These are phyloP conservation scores for Aphrophora alni DNA, from an alignment of 2,888 invertebrate species.

Conservation along the genomic window DNA sequence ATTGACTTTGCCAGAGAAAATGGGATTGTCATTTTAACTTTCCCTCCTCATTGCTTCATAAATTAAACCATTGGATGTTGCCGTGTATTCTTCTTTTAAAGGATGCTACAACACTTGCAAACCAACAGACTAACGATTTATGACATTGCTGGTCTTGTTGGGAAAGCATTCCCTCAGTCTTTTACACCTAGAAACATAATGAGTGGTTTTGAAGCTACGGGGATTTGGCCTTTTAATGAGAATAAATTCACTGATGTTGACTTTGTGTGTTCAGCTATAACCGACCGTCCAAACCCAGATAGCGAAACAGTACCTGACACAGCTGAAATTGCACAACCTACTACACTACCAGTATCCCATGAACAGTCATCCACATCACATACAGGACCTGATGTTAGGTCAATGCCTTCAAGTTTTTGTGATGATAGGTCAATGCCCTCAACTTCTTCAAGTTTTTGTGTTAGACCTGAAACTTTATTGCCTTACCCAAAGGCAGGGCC, in stretches of 20 bases:
- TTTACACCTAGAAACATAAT: constrained; percentile 51
- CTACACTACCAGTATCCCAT: neutral
- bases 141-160: constrained; percentile 52
- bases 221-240: constrained; percentile 44
- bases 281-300: constrained; percentile 2
- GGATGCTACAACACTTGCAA: constrained; percentile 44
- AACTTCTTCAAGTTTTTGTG: constrained; percentile 9
- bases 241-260: constrained; percentile 17
- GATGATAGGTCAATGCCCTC: neutral
- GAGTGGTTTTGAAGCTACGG: constrained; percentile 50
- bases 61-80: constrained; percentile 53
- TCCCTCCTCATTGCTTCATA: constrained; percentile 55
- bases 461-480: neutral
- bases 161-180: constrained; percentile 48
- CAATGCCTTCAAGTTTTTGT: constrained; percentile 6
- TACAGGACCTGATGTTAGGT: neutral
- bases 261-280: constrained; percentile 14
- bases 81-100: constrained; percentile 54
- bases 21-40: constrained; percentile 54
- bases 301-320: neutral
- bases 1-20: constrained; percentile 52
- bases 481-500: constrained; percentile 12
- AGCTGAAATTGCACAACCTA: neutral
- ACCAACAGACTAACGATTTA: constrained; percentile 54
- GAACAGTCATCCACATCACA: neutral